Evolutionary conservation across 1,140 invertebrate genomes (phyloP), one percentile per base, ranked within the genome.

Genomic region (Atopsyche davidsoni): DNA sequence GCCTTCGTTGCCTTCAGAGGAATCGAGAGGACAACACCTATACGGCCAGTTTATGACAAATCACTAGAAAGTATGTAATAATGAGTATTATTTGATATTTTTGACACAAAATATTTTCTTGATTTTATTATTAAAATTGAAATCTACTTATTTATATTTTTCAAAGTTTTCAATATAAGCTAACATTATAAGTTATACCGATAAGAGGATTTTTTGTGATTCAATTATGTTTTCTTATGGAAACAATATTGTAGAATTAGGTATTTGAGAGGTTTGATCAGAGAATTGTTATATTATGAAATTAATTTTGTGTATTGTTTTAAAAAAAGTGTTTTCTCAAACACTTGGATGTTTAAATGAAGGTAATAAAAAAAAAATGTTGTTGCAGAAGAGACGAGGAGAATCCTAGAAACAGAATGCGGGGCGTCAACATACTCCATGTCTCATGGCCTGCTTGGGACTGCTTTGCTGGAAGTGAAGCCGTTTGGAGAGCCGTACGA

Each of bases 381-480:
- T 19, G 2, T 19, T 16, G n/a, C 36, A 39, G 36, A 19, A 3
- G 11, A 39, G 3, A 6, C 18, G 2, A 39, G 18, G n/a, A 16
- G 11, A 14, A 16, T 39, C 19, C 23, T 52, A 11, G 23, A 24
- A n/a, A 45, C 43, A 1, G 40, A 19, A n/a, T 38, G 34, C 16
- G 50, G 50, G 1, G 34, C 22, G 16, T 38, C 42, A 2, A 40
- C 36, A 1, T 52, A 52, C 16, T 16, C 31, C 17, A 41, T 52
- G 23, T 13, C 14, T 14, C 42, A 46, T 22, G 2, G 50, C 10
- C 14, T 46, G 14, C 36, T 52, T n/a, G 50, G 34, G 1, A 11
- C 17, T 10, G 50, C 50, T n/a, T 31, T 52, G 0, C 22, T 52
- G n/a, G 50, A 52, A 23, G 35, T 19, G 16, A 52, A 45, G 23